These are phyloP conservation scores for Danaus melanippus DNA, from an alignment of 1,140 invertebrate genomes.

Conservation along the genomic window DNA sequence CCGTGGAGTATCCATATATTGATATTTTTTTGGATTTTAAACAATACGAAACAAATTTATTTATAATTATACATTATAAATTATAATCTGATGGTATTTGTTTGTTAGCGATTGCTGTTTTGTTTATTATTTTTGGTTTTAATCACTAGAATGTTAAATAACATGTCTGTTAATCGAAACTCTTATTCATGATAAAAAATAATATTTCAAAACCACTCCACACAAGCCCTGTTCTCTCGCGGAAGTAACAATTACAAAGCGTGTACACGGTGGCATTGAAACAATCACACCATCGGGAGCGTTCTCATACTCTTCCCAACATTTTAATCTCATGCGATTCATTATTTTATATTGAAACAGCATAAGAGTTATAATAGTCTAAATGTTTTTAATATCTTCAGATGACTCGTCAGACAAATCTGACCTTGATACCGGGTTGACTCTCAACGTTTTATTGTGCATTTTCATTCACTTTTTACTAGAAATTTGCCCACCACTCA, in stretches of 20 bases:
- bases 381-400: constrained; percentile 23
- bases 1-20: constrained; percentile 16
- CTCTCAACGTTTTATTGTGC: constrained; percentile 30
- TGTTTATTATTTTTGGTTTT: no score
- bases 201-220: no score
- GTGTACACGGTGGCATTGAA: constrained; percentile 48
- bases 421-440: constrained; percentile 44
- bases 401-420: constrained; percentile 47
- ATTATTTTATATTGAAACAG: no score
- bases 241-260: constrained; percentile 55
- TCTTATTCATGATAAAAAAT: no score
- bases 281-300: constrained; percentile 55
- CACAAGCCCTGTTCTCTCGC: constrained; percentile 28
- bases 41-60: no score
- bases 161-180: no score
- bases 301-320: constrained; percentile 48
- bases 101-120: no score
- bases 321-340: constrained; percentile 9
- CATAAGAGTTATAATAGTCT: constrained; percentile 6
- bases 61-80: no score
- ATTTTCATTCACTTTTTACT: constrained; percentile 53
- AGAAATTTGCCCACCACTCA: constrained; percentile 1
- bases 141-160: no score
- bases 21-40: constrained; percentile 1
- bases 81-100: no score